phyloP scores from a whole-genome alignment of 2,888 invertebrate genomes.

The Therioaphis trifolii region DNA sequence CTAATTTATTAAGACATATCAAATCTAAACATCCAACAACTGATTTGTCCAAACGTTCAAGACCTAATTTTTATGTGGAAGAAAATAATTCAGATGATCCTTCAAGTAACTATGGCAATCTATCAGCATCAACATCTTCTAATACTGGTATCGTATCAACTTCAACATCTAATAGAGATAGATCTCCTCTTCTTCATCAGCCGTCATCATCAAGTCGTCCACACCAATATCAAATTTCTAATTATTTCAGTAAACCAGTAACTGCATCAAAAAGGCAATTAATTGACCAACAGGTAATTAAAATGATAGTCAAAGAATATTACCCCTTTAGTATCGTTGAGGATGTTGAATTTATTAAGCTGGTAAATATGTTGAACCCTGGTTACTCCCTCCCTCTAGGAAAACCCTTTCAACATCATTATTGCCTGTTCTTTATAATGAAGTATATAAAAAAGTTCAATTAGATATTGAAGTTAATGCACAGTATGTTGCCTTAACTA shows the following conservation, averaged over 20 bases:
- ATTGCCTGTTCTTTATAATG: slow-evolving; percentile 59
- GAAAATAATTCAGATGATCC: slow-evolving; percentile 21
- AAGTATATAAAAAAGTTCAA: slow-evolving; percentile 35
- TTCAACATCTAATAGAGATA: slow-evolving; percentile 14
- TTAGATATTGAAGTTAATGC: slow-evolving; percentile 46
- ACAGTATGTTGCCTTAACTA: slow-evolving; percentile 66
- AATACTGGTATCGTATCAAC: not conserved
- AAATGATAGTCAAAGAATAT: slow-evolving; percentile 44
- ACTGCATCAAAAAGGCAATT: slow-evolving; percentile 27
- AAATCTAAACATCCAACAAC: slow-evolving; percentile 27
- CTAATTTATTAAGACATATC: slow-evolving; percentile 40
- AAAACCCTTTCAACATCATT: slow-evolving; percentile 62
- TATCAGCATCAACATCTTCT: slow-evolving; percentile 22
- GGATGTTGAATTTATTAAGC: slow-evolving; percentile 25
- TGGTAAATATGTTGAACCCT: slow-evolving; percentile 28
- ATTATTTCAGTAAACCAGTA: slow-evolving; percentile 38
- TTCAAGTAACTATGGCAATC: not conserved
- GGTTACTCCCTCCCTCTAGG: slow-evolving; percentile 60
- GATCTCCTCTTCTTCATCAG: not conserved
- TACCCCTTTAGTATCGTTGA: slow-evolving; percentile 25
- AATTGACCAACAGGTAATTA: slow-evolving; percentile 37
- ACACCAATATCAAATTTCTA: slow-evolving; percentile 22
- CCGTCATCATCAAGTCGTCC: not conserved
- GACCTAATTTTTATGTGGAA: slow-evolving; percentile 18
- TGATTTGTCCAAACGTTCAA: slow-evolving; percentile 24